Evolutionary conservation across 2,113 vertebrate genomes (phyloP).

Genomic region (Variabilichromis moorii): DNA sequence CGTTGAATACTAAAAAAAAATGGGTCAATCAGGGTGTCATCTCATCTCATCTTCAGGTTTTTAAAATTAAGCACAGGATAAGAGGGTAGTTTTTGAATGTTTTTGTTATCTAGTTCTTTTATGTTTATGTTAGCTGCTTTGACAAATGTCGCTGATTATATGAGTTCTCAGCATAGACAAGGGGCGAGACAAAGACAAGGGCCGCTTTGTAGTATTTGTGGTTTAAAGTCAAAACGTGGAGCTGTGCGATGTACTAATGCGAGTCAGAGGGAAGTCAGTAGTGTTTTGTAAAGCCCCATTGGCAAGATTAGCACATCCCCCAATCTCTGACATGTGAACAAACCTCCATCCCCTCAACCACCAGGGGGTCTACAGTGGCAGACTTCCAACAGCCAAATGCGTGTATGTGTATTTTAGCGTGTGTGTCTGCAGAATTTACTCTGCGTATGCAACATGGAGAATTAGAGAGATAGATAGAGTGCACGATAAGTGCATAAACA

Average conservation of each 20-base stretch:
- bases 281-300: slow-evolving; percentile 31
- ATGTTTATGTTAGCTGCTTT: neutral
- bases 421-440: neutral
- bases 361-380: slow-evolving; percentile 35
- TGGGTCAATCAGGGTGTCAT: neutral
- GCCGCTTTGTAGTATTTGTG: neutral
- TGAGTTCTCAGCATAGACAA: neutral
- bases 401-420: neutral
- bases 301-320: slow-evolving; percentile 37
- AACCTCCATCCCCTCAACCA: slow-evolving; percentile 39
- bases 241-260: slow-evolving; percentile 10
- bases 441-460: slow-evolving; percentile 45
- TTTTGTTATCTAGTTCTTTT: neutral
- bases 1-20: neutral
- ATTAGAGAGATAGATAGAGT: slow-evolving; percentile 40
- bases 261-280: slow-evolving; percentile 27
- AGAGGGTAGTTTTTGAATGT: neutral
- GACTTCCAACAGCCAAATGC: slow-evolving; percentile 23
- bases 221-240: slow-evolving; percentile 20
- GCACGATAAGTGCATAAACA: slow-evolving; percentile 48
- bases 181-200: neutral
- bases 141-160: neutral
- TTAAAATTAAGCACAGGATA: slow-evolving; percentile 12
- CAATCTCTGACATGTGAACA: slow-evolving; percentile 41
- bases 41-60: slow-evolving; percentile 7